Conservation (phyloP, 2,888 invertebrate species). For the Sturmia bella region DNA sequence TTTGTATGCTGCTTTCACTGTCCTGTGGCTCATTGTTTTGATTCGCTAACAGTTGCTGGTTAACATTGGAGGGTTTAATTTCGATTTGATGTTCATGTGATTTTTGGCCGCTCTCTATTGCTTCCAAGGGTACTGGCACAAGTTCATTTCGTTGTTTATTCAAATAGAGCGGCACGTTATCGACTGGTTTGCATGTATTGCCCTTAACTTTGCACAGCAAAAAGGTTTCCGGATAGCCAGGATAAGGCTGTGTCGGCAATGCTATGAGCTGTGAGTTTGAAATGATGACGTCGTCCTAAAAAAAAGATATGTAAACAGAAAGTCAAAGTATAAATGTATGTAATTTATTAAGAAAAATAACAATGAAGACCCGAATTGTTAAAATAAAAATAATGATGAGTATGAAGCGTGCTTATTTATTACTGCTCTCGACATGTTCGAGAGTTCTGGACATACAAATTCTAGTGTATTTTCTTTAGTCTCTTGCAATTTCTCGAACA, state of each 20-base stretch:
- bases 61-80: constrained; percentile 32
- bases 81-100: constrained; percentile 44
- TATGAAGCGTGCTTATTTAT: too few species aligned
- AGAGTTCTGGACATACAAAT: too few species aligned
- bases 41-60: constrained; percentile 23
- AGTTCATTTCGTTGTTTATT: constrained; percentile 77
- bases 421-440: too few species aligned
- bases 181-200: constrained; percentile 87
- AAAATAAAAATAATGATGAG: too few species aligned
- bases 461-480: too few species aligned
- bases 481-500: too few species aligned
- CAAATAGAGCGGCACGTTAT: constrained; percentile 83
- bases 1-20: constrained; percentile 43
- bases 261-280: constrained; percentile 83
- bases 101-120: constrained; percentile 73
- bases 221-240: constrained; percentile 88
- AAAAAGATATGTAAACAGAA: neutral
- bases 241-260: constrained; percentile 88
- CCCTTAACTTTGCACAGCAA: constrained; percentile 85
- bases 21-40: constrained; percentile 40
- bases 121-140: constrained; percentile 77
- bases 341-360: too few species aligned
- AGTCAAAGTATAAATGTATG: too few species aligned
- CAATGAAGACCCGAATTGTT: too few species aligned
- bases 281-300: constrained; percentile 65